Evolutionary conservation across 1,140 invertebrate species (phyloP).

Genomic region (Zaprionus camerounensis): DNA sequence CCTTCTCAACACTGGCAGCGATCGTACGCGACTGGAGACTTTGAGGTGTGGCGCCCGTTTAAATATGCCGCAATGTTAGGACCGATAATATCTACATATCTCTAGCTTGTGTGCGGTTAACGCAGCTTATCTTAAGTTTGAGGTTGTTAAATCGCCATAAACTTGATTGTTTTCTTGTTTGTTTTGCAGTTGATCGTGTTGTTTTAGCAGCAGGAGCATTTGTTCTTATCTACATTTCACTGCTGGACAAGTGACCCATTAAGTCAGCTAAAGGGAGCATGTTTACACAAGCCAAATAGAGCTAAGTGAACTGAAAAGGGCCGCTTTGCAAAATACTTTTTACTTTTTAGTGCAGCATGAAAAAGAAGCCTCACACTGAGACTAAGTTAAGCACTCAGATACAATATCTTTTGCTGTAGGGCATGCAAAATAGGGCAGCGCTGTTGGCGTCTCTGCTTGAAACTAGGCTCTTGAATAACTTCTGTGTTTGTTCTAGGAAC

Average conservation of each 20-base stretch:
- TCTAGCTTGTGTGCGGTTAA: slow-evolving; percentile 29
- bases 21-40: slow-evolving; percentile 43
- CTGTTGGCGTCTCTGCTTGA: neutral
- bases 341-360: neutral
- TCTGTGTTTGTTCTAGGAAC: neutral
- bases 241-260: slow-evolving; percentile 13
- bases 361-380: neutral
- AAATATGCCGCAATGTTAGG: slow-evolving; percentile 48
- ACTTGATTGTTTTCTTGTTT: slow-evolving; percentile 21
- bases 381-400: neutral
- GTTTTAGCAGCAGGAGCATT: slow-evolving; percentile 41
- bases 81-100: slow-evolving; percentile 26
- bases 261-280: neutral
- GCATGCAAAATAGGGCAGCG: neutral
- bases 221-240: slow-evolving; percentile 18
- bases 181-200: slow-evolving; percentile 17
- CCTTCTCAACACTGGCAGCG: slow-evolving; percentile 63
- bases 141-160: slow-evolving; percentile 6
- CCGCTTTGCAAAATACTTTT: neutral
- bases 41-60: slow-evolving; percentile 36
- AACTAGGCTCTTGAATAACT: neutral
- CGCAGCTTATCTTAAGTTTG: slow-evolving; percentile 1
- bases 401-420: slow-evolving; percentile 6
- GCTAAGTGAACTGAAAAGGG: neutral
- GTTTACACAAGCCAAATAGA: neutral